Conservation (phyloP, 1,140 invertebrate species). For the Heliothis virescens region DNA sequence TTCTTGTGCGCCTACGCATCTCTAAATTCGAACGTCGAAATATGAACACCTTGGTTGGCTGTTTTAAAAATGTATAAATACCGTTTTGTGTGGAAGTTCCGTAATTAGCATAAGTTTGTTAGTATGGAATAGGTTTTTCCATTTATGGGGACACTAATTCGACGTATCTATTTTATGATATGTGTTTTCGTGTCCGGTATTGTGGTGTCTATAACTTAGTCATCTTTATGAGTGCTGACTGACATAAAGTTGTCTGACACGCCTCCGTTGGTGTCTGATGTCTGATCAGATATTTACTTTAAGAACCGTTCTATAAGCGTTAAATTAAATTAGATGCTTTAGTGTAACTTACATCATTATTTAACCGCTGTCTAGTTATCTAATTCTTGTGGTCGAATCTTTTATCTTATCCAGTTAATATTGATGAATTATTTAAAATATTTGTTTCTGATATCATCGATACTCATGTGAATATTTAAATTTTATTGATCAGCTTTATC, state of each 20-base stretch:
- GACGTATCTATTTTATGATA: slow-evolving; percentile 73
- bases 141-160: slow-evolving; percentile 73
- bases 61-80: slow-evolving; percentile 55
- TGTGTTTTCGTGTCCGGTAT: slow-evolving; percentile 63
- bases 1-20: slow-evolving; percentile 79
- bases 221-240: slow-evolving; percentile 67
- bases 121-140: slow-evolving; percentile 69
- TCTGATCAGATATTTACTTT: slow-evolving; percentile 54
- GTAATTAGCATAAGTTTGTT: slow-evolving; percentile 77
- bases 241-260: slow-evolving; percentile 71
- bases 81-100: slow-evolving; percentile 35
- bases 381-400: not conserved
- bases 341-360: slow-evolving; percentile 11
- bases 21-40: slow-evolving; percentile 77
- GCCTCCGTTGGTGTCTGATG: slow-evolving; percentile 55
- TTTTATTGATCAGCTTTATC: not conserved
- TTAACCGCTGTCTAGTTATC: not conserved
- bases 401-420: not conserved
- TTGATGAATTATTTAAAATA: slow-evolving; percentile 3
- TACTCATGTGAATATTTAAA: not conserved
- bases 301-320: slow-evolving; percentile 52
- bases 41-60: slow-evolving; percentile 68
- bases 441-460: slow-evolving; percentile 16
- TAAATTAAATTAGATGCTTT: slow-evolving; percentile 43
- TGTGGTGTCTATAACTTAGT: slow-evolving; percentile 65